Percentiles rank a stretch among this genome's conserved stretches.
Conservation (phyloP, 2,113 vertebrate genomes). For the Apus apus region DNA sequence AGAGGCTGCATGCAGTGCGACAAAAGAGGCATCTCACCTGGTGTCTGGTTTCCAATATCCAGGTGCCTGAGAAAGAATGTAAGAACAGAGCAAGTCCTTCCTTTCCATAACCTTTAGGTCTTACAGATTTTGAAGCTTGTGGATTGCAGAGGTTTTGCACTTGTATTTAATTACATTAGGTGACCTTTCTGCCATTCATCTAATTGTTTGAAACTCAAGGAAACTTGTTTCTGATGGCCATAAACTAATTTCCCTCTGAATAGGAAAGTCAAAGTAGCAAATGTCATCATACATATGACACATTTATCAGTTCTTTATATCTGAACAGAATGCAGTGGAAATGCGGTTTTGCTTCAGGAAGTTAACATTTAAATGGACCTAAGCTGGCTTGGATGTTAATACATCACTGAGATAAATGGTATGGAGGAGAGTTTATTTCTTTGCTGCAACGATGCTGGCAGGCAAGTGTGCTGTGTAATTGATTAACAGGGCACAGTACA, state of each 20-base stretch:
- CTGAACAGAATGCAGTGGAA: neutral
- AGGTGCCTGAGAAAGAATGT: neutral
- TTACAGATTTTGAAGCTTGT: neutral
- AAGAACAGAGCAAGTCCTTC: neutral
- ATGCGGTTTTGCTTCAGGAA: neutral
- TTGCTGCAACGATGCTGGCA: neutral
- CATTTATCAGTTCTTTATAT: neutral
- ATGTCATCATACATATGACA: neutral
- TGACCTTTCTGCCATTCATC: neutral
- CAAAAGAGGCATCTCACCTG: neutral
- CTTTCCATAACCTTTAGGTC: neutral
- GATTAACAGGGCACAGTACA: conserved; percentile 61
- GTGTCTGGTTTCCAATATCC: neutral
- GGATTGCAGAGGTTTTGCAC: neutral
- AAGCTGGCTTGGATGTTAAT: conserved; percentile 2
- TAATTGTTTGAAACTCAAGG: neutral
- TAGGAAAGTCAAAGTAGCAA: neutral
- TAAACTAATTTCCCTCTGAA: neutral
- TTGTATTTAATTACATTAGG: neutral
- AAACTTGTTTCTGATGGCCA: neutral
- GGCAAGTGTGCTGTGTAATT: conserved; percentile 38
- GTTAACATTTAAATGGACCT: conserved; percentile 53
- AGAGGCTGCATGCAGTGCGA: neutral
- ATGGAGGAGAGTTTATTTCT: conserved; percentile 46
- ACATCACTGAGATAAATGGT: conserved; percentile 46